These are phyloP conservation scores for Allolobophora icterica DNA, from an alignment of 2,888 invertebrate species.

Conservation along the genomic window DNA sequence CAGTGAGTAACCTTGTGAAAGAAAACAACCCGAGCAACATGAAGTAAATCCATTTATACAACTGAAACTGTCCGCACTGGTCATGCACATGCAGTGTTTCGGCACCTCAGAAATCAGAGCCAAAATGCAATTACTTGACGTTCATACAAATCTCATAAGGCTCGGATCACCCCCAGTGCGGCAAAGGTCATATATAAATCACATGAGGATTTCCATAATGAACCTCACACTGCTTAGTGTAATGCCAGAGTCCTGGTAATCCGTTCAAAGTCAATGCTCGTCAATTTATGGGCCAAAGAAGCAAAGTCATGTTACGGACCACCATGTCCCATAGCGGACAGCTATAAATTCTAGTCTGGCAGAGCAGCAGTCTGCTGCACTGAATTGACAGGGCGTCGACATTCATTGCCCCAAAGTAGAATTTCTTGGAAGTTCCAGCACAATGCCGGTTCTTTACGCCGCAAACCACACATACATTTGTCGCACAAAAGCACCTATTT, in stretches of 20 bases:
- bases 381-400: constrained; percentile 14
- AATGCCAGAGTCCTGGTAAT: constrained; percentile 4
- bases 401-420: constrained; percentile 1
- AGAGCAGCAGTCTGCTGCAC: background rate
- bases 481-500: background rate
- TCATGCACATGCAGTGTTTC: background rate
- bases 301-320: background rate
- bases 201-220: constrained; percentile 17
- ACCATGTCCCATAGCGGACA: background rate
- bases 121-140: background rate
- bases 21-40: background rate
- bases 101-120: background rate
- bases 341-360: background rate
- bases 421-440: constrained; percentile 11
- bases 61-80: background rate
- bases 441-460: background rate
- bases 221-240: background rate
- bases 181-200: constrained; percentile 10
- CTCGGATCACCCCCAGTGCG: background rate
- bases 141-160: constrained; percentile 14
- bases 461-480: background rate
- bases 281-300: constrained; percentile 3
- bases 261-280: constrained; percentile 17
- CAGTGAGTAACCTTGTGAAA: constrained; percentile 17
- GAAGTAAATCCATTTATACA: background rate